These are phyloP conservation scores for Colistium nudipinnis DNA, from an alignment of 2,113 vertebrate species.

Conservation along the genomic window DNA sequence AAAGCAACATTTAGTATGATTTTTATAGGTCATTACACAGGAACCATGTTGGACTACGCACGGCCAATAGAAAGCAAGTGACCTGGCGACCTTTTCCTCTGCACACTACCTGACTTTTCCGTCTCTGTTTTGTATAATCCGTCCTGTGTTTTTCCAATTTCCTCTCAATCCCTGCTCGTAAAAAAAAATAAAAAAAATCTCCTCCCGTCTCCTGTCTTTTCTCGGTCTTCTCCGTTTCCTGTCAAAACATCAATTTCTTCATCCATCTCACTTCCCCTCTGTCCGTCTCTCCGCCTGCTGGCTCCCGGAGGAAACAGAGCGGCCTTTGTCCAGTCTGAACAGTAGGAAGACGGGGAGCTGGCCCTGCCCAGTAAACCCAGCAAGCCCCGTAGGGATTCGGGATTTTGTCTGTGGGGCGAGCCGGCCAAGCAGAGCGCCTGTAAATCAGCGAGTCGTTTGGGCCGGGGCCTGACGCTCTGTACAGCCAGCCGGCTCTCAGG, in stretches of 20 bases:
- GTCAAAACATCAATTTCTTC: conserved; percentile 40
- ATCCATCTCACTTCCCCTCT: conserved; percentile 35
- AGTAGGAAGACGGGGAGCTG: conserved; percentile 66
- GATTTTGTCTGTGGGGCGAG: conserved; percentile 39
- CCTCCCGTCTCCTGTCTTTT: conserved; percentile 13
- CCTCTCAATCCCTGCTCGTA: background rate
- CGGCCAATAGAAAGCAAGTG: conserved; percentile 7
- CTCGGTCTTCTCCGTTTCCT: conserved; percentile 20
- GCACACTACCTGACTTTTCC: background rate
- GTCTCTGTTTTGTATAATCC: background rate
- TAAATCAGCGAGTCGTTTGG: conserved; percentile 60
- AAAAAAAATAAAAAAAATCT: too few species aligned
- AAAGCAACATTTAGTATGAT: conserved; percentile 31
- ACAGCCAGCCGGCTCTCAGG: conserved; percentile 14
- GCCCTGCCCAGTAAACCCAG: conserved; percentile 55
- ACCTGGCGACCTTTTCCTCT: conserved; percentile 28
- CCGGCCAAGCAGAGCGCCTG: conserved; percentile 57
- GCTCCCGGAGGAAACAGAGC: conserved; percentile 68
- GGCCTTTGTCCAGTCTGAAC: conserved; percentile 69
- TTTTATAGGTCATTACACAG: conserved; percentile 10
- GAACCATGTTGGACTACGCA: conserved; percentile 13
- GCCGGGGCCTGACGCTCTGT: conserved; percentile 20
- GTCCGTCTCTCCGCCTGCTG: conserved; percentile 49
- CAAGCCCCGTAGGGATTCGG: conserved; percentile 51
- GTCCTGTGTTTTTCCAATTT: conserved; percentile 14